Conservation (phyloP, 2,113 vertebrate species). For the Abramis brama region DNA sequence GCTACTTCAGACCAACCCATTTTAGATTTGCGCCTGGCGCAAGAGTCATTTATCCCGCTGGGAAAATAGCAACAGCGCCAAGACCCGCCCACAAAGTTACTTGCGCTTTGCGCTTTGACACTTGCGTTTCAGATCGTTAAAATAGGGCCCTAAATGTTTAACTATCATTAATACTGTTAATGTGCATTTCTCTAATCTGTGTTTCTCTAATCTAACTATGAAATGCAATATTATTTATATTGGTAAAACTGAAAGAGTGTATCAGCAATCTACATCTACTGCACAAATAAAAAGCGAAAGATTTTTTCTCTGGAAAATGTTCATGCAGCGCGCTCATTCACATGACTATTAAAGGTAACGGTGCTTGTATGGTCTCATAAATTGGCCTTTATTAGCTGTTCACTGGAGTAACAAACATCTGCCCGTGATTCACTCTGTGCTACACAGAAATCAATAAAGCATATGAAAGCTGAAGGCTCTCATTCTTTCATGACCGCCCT, state of each 20-base stretch:
- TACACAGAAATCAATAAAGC: constrained; percentile 43
- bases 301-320: background rate
- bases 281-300: constrained; percentile 24
- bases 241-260: background rate
- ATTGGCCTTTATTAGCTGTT: constrained; percentile 46
- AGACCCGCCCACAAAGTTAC: no score
- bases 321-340: background rate
- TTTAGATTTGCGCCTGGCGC: no score
- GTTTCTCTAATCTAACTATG: background rate
- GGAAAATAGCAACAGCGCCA: no score
- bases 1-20: no score
- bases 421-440: constrained; percentile 22
- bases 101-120: no score
- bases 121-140: no score
- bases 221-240: background rate
- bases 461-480: constrained; percentile 36
- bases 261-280: constrained; percentile 35
- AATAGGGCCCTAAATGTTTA: no score
- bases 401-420: constrained; percentile 36
- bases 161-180: background rate
- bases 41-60: no score
- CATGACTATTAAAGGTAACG: constrained; percentile 49
- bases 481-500: background rate
- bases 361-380: constrained; percentile 43
- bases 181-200: background rate